A percentile compares a stretch with the other conserved stretches of the same genome.
phyloP scores from a whole-genome alignment of 1,140 invertebrate genomes.

The Drosophila ananassae region DNA sequence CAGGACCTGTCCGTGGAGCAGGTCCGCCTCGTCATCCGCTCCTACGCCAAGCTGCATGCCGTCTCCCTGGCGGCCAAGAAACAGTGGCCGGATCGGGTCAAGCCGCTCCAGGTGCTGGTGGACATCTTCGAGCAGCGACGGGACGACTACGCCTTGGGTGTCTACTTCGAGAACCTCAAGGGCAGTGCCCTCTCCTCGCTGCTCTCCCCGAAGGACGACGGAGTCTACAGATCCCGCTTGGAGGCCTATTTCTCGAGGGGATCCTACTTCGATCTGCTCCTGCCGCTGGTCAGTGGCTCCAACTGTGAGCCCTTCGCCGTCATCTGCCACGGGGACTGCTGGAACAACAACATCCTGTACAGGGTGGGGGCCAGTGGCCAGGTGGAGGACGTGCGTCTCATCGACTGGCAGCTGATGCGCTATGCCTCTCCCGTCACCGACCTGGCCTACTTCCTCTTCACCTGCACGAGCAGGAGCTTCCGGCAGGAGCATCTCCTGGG shows the following conservation, averaged over 20 bases:
- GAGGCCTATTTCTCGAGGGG: slow-evolving; percentile 43
- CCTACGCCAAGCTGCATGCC: slow-evolving; percentile 86
- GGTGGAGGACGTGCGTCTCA: slow-evolving; percentile 77
- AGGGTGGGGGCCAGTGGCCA: slow-evolving; percentile 67
- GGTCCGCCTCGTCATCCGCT: slow-evolving; percentile 83
- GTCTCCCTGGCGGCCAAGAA: slow-evolving; percentile 84
- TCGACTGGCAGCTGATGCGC: slow-evolving; percentile 86
- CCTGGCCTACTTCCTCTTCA: slow-evolving; percentile 86
- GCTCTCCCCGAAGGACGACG: slow-evolving; percentile 16
- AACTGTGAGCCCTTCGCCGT: slow-evolving; percentile 83
- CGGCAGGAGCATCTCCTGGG: slow-evolving; percentile 84
- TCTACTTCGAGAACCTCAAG: slow-evolving; percentile 67
- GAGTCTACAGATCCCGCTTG: slow-evolving; percentile 30
- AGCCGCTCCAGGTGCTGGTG: slow-evolving; percentile 59
- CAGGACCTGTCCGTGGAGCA: slow-evolving; percentile 84
- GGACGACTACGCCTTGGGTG: slow-evolving; percentile 41
- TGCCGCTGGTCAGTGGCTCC: slow-evolving; percentile 36
- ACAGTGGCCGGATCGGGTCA: slow-evolving; percentile 54
- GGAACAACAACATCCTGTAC: slow-evolving; percentile 86
- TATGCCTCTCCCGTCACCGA: slow-evolving; percentile 86
- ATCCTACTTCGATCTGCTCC: slow-evolving; percentile 50
- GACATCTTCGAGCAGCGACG: slow-evolving; percentile 75
- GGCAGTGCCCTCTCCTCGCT: slow-evolving; percentile 49
- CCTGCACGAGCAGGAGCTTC: slow-evolving; percentile 85
- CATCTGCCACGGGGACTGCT: slow-evolving; percentile 86